Percentiles rank a stretch among this genome's conserved stretches.
Evolutionary conservation across 1,140 invertebrate species (phyloP).

Genomic region (Saccostrea echinata): DNA sequence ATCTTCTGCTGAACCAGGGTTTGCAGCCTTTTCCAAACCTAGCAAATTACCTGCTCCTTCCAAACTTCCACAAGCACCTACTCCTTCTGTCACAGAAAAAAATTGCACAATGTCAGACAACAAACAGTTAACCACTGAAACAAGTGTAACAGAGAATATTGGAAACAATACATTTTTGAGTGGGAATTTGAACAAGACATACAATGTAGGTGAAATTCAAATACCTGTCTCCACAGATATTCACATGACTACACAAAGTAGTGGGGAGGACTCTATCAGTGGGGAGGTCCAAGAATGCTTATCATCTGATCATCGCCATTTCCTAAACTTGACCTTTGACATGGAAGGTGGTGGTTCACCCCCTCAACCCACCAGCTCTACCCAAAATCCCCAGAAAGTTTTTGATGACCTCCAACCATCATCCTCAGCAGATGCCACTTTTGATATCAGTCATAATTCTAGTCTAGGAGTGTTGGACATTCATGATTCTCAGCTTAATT

Average conservation of each 20-base stretch:
- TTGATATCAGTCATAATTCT: constrained; percentile 47
- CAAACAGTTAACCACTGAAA: neutral
- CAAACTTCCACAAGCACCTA: constrained; percentile 15
- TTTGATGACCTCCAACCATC: neutral
- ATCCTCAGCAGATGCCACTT: constrained; percentile 17
- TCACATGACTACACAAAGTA: constrained; percentile 23
- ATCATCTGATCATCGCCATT: constrained; percentile 66
- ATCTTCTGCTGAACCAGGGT: neutral
- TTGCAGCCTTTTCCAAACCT: constrained; percentile 33
- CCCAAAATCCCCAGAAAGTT: constrained; percentile 27
- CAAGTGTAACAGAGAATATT: neutral
- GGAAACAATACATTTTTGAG: neutral
- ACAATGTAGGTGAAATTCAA: constrained; percentile 38
- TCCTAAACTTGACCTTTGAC: constrained; percentile 73
- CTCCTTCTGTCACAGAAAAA: neutral
- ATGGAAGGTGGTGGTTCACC: constrained; percentile 57
- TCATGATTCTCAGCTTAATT: constrained; percentile 53
- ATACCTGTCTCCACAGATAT: neutral
- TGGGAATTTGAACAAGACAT: constrained; percentile 48
- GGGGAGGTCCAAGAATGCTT: constrained; percentile 63
- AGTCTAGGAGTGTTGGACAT: constrained; percentile 64
- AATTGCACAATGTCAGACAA: neutral
- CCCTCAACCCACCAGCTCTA: constrained; percentile 45
- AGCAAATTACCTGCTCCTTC: constrained; percentile 45
- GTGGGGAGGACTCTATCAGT: constrained; percentile 59